Base-by-base conservation (phyloP, 2,113 vertebrate species). In the Grammomys dolichurus region DNA sequence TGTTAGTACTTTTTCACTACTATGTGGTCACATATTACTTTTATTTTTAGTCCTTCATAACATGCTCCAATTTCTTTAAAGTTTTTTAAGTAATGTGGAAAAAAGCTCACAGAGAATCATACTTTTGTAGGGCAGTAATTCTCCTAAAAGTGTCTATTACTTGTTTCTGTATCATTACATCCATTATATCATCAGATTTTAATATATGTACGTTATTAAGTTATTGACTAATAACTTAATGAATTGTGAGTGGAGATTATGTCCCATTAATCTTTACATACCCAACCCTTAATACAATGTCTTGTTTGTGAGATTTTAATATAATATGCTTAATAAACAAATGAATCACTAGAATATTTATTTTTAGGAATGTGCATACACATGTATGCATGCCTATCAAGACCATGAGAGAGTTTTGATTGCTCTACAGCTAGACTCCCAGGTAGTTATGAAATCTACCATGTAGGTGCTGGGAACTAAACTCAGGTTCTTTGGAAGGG, bases 311-410 rank as follows among this genome's bases (percentile, higher is more conserved):
- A 92, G 65, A 90, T 85, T 87, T 95, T 19, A 70, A 31, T 77
- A 24, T 56, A 67, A 13, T 73, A 76, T 90, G 11, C 40, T 72
- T 96, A 73, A 90, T 87, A 94, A 92, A 82, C 54, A 7, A 90
- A 82, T 11, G 3, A 48, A 17, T 48, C 22, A 65, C 11, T 24
- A 2, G 85, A 60, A 8, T 84, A 13, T 60, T 84, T 60, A 19
- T 2, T 65, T 84, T 85, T 43, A 65, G 24, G 40, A 60, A 60
- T 60, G 58, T 60, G 58, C 16, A 17, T 26, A 10, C 63, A 26
- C 8, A 11, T 65, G 26, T 3, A 65, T 65, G 63, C 26, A 65
- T 43, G 17, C 7, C n/a, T 60, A n/a, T n/a, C 26, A n/a, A 43
- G 24, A 43, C 1, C 40, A 46, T 6, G 19, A 63, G 81, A 63